phyloP scores from a whole-genome alignment of 2,888 invertebrate species.

The Harpalus rubripes region DNA sequence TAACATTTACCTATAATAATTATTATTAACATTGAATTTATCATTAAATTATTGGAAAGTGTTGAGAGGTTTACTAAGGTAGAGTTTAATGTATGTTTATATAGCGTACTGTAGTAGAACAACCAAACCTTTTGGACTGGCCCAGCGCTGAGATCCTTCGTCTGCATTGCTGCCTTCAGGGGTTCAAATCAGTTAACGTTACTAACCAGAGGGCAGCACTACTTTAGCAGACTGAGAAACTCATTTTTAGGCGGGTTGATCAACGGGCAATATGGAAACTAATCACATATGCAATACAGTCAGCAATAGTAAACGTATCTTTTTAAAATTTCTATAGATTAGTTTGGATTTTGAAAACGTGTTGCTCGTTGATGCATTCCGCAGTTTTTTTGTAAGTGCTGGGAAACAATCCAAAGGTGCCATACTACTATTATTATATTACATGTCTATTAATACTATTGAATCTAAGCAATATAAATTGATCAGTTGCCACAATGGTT shows the following conservation, averaged over 20 bases:
- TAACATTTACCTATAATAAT: slow-evolving; percentile 66
- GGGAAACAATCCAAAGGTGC: neutral
- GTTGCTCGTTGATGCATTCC: neutral
- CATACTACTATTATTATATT: slow-evolving; percentile 65
- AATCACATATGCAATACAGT: slow-evolving; percentile 4
- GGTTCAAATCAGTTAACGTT: slow-evolving; percentile 25
- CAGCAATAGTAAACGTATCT: slow-evolving; percentile 17
- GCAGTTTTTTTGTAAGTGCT: slow-evolving; percentile 18
- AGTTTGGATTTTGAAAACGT: slow-evolving; percentile 2
- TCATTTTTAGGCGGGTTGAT: neutral
- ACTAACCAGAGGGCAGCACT: slow-evolving; percentile 73
- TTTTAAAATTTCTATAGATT: neutral
- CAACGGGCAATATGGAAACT: neutral
- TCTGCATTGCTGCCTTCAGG: slow-evolving; percentile 75
- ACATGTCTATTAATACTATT: slow-evolving; percentile 66
- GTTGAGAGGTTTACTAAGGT: slow-evolving; percentile 76
- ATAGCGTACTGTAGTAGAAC: slow-evolving; percentile 77
- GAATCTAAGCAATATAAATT: slow-evolving; percentile 66
- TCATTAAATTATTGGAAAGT: slow-evolving; percentile 75
- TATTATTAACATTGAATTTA: slow-evolving; percentile 67
- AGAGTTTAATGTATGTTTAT: slow-evolving; percentile 77
- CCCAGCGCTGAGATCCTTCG: slow-evolving; percentile 64
- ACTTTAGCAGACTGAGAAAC: slow-evolving; percentile 75
- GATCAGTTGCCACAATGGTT: slow-evolving; percentile 63
- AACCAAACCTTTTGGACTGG: neutral